Percentiles rank a stretch among this genome's conserved stretches.
phyloP scores from a whole-genome alignment of 2,113 vertebrate species.

The Pachyramphus minor region DNA sequence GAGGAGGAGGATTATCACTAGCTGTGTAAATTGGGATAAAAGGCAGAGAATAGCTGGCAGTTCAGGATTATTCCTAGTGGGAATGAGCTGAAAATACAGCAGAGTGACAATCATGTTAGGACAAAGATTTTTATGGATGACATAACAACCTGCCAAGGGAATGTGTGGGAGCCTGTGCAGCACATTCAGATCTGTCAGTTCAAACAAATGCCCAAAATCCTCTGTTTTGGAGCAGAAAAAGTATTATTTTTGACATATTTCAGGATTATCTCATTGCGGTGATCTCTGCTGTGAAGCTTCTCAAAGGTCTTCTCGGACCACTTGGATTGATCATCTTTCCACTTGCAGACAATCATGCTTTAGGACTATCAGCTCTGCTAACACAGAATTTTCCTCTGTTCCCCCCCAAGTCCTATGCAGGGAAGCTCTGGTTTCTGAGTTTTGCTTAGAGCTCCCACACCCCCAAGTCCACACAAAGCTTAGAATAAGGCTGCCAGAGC shows the following conservation, averaged over 20 bases:
- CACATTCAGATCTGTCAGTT: not conserved
- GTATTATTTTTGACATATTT: not conserved
- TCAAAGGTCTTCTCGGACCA: not conserved
- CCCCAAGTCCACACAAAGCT: not conserved
- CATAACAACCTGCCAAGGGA: not conserved
- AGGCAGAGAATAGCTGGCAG: not conserved
- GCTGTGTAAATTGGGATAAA: not conserved
- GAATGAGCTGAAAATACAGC: not conserved
- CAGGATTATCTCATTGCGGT: not conserved
- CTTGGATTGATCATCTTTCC: not conserved
- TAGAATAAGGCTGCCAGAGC: not conserved
- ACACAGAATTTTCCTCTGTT: not conserved
- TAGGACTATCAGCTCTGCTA: not conserved
- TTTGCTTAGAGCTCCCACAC: not conserved
- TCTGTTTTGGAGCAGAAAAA: not conserved
- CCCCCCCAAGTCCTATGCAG: not conserved
- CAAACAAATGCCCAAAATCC: not conserved
- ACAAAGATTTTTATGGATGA: not conserved
- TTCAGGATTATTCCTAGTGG: not conserved
- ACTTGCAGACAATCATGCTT: rapidly evolving
- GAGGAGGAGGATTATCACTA: not conserved
- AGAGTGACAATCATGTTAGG: not conserved
- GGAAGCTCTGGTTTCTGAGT: not conserved
- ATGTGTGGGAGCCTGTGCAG: not conserved
- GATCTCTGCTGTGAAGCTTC: not conserved